Base-by-base conservation (phyloP, 2,113 vertebrate species). In the Myiozetetes cayanensis region DNA sequence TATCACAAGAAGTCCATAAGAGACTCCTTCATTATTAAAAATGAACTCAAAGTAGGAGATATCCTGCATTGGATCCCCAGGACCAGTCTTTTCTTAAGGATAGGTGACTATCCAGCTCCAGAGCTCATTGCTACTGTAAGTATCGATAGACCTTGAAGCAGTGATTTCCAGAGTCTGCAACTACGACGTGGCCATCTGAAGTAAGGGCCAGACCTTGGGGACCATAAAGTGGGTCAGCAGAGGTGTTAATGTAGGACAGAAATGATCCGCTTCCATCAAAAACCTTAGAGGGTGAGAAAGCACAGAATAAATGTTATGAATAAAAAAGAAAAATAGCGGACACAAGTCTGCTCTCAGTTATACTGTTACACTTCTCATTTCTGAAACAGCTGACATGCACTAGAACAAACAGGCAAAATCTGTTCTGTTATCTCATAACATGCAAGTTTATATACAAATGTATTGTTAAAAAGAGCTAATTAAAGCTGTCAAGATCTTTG, bases 81-180 rank as follows among this genome's bases (percentile, higher is more conserved):
- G 76, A 92, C 33, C 96, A 98, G 97, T 97, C 94, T 96, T 93
- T 78, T 72, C 61, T 33, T 65, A 91, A 90, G 63, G 78, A 47
- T 25, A 44, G 61, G 70, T 9, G 27, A 85, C 79, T 73, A 92
- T 76, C 87, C 90, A 65, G 70, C 76, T 82, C 85, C 92, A 89
- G 77, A 80, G 61, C 41, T 73, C 76, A 3, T 66, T 53, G 90
- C 98, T 98, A 99, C 97, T 99, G 99, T 78, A 99, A 98, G 95
- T 99, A 99, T 92, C 99, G 99, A 94, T 99, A 99, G 89, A 99
- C 98, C 98, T 99, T 99, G 97, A 99, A 99, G 97, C 99, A 99
- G 96, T 99, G 99, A 98, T 99, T 99, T 90, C 99, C 99, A 85
- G 99, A 99, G 98, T 99, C 99, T 77, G 99, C 99, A 27, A 99